phyloP scores from a whole-genome alignment of 2,888 invertebrate species.

The Celastrina argiolus region DNA sequence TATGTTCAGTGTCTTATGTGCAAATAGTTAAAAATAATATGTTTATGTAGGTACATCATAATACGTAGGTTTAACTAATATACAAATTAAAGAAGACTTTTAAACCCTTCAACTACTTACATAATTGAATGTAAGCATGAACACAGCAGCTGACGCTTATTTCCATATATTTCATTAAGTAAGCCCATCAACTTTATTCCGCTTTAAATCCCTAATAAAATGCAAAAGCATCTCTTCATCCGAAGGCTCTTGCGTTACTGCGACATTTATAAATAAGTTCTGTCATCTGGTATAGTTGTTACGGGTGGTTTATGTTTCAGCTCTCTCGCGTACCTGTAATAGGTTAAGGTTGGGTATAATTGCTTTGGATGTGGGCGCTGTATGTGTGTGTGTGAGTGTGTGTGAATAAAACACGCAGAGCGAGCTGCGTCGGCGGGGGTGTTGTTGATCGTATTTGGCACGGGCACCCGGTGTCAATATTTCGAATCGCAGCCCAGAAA shows the following conservation, averaged over 20 bases:
- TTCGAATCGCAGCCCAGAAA: slow-evolving; percentile 70
- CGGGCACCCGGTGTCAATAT: slow-evolving; percentile 62
- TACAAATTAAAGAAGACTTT: neutral
- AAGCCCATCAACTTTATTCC: slow-evolving; percentile 1
- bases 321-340: neutral
- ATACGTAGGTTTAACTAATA: neutral
- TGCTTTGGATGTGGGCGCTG: neutral
- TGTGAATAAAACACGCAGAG: slow-evolving; percentile 8
- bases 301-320: neutral
- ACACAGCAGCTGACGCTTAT: slow-evolving; percentile 1
- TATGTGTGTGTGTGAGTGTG: neutral
- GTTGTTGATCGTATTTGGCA: slow-evolving; percentile 55
- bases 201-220: slow-evolving; percentile 2
- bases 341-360: slow-evolving; percentile 19
- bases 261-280: neutral
- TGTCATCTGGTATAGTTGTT: neutral
- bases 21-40: neutral
- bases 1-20: neutral
- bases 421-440: slow-evolving; percentile 19
- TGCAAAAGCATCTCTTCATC: neutral
- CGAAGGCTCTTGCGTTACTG: neutral
- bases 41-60: neutral
- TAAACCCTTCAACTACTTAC: slow-evolving; percentile 8
- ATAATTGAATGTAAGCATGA: no score
- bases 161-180: slow-evolving; percentile 6